phyloP scores from a whole-genome alignment of 1,140 invertebrate species.

The Bombus terrestris region DNA sequence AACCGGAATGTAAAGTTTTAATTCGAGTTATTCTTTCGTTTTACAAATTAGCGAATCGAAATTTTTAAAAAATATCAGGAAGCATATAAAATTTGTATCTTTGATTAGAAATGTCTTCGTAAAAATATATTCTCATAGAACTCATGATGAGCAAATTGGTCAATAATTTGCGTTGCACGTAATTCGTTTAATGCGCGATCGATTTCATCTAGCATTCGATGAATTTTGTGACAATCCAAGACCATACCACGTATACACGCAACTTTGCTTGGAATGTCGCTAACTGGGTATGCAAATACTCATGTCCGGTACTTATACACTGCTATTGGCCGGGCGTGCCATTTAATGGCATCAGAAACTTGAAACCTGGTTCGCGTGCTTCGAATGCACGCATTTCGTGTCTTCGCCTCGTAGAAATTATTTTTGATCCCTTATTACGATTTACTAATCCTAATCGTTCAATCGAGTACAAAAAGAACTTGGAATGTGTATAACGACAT shows the following conservation, averaged over 20 bases:
- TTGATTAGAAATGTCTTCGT: too few relatives aligned
- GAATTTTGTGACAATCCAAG: conserved; percentile 27
- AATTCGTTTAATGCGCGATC: neutral
- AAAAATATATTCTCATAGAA: neutral
- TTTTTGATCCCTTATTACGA: neutral
- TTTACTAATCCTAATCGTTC: too few relatives aligned
- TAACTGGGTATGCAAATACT: conserved; percentile 68
- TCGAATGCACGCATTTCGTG: conserved; percentile 32
- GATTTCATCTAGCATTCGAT: neutral
- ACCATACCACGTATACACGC: neutral
- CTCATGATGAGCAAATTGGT: neutral
- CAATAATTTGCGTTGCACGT: too few relatives aligned
- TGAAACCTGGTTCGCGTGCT: conserved; percentile 40
- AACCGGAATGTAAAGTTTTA: too few relatives aligned
- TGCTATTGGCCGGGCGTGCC: conserved; percentile 56
- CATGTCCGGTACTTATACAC: conserved; percentile 34
- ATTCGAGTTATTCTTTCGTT: too few relatives aligned
- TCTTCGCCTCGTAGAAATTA: neutral
- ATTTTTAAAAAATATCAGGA: too few relatives aligned
- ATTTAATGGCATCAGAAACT: conserved; percentile 66
- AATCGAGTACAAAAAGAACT: too few relatives aligned
- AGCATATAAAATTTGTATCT: too few relatives aligned
- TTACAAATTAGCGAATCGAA: too few relatives aligned
- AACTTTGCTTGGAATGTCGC: conserved; percentile 65
- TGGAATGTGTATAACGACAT: too few relatives aligned